Conservation (phyloP, 2,888 invertebrate genomes). For the Meiosimyza platycephala region DNA sequence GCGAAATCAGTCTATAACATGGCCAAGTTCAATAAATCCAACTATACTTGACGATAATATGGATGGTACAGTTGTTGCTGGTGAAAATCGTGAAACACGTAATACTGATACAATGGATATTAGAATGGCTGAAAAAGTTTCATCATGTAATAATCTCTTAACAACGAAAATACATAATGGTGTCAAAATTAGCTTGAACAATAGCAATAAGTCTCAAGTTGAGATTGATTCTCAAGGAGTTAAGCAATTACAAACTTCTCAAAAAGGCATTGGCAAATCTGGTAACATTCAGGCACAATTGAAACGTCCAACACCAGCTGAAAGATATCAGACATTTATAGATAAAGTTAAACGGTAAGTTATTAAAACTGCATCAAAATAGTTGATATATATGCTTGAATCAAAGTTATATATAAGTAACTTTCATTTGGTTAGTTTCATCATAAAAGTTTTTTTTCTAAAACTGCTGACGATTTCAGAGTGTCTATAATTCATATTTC, state of each 20-base stretch:
- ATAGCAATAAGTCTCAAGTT: neutral
- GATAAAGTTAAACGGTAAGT: slow-evolving; percentile 62
- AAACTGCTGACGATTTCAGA: too few species aligned
- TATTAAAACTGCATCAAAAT: too few species aligned
- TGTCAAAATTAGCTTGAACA: neutral
- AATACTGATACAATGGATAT: neutral
- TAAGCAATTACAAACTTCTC: too few species aligned
- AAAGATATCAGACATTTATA: slow-evolving; percentile 63
- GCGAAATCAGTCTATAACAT: slow-evolving; percentile 61
- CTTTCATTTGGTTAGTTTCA: too few species aligned
- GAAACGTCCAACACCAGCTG: slow-evolving; percentile 59
- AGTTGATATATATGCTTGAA: too few species aligned
- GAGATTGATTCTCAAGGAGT: neutral
- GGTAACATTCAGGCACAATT: slow-evolving; percentile 32
- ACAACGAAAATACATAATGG: neutral
- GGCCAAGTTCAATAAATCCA: slow-evolving; percentile 56
- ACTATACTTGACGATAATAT: slow-evolving; percentile 49
- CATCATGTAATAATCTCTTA: neutral
- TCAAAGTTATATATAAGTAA: too few species aligned
- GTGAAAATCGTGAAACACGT: neutral
- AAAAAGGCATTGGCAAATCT: neutral
- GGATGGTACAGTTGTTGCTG: slow-evolving; percentile 1
- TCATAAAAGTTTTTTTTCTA: too few species aligned
- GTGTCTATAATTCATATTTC: neutral
- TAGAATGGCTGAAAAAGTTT: neutral